Percentiles rank a stretch among this genome's conserved stretches.
Evolutionary conservation across 2,888 invertebrate genomes (phyloP).

Genomic region (Pasiphila rectangulata): DNA sequence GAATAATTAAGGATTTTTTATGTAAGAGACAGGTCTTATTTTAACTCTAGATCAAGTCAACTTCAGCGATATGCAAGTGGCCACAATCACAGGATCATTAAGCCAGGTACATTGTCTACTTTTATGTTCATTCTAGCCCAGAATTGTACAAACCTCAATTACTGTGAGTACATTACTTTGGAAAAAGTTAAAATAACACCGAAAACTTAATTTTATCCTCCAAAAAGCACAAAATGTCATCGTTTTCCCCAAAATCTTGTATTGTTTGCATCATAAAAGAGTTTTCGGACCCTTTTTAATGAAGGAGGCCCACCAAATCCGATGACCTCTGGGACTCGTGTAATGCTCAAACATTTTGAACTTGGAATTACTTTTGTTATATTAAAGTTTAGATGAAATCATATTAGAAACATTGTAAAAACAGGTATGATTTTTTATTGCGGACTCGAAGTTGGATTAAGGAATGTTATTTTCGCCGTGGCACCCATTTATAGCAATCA

Average conservation of each 20-base stretch:
- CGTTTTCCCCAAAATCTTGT: conserved; percentile 32
- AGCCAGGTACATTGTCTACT: not conserved
- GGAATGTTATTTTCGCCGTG: not conserved
- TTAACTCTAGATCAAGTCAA: no score
- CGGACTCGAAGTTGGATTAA: conserved; percentile 2
- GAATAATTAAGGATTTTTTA: no score
- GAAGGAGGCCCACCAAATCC: conserved; percentile 26
- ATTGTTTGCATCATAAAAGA: conserved; percentile 35
- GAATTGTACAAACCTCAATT: not conserved
- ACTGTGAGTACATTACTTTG: not conserved
- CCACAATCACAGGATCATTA: not conserved
- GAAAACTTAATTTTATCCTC: conserved; percentile 17
- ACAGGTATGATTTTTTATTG: conserved; percentile 7
- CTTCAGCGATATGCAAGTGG: no score
- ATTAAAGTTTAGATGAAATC: conserved; percentile 4
- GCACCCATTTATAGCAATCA: not conserved
- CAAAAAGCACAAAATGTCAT: conserved; percentile 30
- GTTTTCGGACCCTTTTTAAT: conserved; percentile 39
- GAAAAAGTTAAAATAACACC: not conserved
- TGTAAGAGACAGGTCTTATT: no score
- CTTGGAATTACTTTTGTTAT: conserved; percentile 18
- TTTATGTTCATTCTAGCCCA: not conserved
- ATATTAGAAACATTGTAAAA: not conserved
- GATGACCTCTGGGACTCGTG: conserved; percentile 15
- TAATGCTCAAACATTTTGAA: conserved; percentile 22